Conservation (phyloP, 1,140 invertebrate genomes). For the Littorina saxatilis region DNA sequence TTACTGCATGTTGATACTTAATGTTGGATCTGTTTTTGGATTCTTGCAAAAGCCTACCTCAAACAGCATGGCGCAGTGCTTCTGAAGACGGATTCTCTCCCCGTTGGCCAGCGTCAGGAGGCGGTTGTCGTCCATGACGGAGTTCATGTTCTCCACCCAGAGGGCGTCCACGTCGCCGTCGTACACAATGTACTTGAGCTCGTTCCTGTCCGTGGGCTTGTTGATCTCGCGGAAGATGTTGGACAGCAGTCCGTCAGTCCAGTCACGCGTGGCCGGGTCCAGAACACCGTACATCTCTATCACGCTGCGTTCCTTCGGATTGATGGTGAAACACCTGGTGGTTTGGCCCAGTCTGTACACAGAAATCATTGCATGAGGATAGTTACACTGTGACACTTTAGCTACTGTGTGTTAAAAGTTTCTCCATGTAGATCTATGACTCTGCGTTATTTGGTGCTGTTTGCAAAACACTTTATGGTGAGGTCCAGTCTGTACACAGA, state of each 20-base stretch:
- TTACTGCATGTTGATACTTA: too few species aligned
- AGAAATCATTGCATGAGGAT: neutral
- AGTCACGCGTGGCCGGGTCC: conserved; percentile 89
- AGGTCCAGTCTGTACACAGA: too few species aligned
- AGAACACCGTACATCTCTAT: conserved; percentile 91
- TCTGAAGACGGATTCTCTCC: conserved; percentile 87
- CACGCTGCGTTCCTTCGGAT: conserved; percentile 87
- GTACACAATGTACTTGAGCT: conserved; percentile 88
- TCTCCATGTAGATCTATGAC: neutral
- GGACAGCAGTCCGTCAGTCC: conserved; percentile 92
- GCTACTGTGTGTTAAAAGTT: neutral
- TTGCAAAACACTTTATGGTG: too few species aligned
- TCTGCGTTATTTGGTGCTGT: conserved; percentile 58
- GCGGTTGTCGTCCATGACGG: conserved; percentile 95
- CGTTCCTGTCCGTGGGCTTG: conserved; percentile 80
- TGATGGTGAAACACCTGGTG: conserved; percentile 85
- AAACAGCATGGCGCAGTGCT: conserved; percentile 88
- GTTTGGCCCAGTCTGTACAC: conserved; percentile 79
- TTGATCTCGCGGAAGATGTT: conserved; percentile 92
- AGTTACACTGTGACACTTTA: neutral
- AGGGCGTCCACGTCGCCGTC: conserved; percentile 93
- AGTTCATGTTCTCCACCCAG: conserved; percentile 97
- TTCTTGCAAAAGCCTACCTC: too few species aligned
- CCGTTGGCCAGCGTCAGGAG: conserved; percentile 90
- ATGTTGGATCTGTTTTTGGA: too few species aligned